Evolutionary conservation across 2,113 vertebrate species (phyloP).

Genomic region (Myiozetetes cayanensis): DNA sequence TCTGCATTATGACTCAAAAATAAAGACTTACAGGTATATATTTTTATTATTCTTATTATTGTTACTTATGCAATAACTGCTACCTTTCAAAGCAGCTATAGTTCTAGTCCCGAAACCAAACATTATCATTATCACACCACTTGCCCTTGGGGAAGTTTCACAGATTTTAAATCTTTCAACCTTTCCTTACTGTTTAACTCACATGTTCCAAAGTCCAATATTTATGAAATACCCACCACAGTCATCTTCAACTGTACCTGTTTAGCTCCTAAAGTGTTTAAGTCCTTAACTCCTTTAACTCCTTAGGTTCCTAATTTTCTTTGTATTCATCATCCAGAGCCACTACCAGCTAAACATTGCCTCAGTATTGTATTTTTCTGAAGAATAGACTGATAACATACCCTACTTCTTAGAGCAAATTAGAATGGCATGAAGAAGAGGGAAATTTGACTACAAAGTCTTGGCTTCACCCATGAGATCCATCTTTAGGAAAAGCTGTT

Average conservation of each 20-base stretch:
- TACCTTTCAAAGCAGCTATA: not conserved
- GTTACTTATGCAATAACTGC: not conserved
- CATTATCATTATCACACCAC: not conserved
- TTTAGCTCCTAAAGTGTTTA: not conserved
- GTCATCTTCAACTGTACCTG: not conserved
- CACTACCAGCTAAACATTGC: not conserved
- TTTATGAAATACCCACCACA: not conserved
- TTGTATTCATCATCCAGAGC: not conserved
- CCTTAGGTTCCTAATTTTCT: not conserved
- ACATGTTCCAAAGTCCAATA: not conserved
- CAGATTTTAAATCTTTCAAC: not conserved
- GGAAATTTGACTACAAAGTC: not conserved
- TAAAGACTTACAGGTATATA: not conserved
- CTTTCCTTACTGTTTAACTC: not conserved
- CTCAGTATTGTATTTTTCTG: not conserved
- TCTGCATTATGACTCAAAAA: not conserved
- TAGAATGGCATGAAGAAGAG: not conserved
- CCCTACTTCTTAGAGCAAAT: accelerated
- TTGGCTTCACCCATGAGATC: accelerated
- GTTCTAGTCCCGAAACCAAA: not conserved
- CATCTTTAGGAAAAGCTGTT: not conserved
- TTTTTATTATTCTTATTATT: not conserved
- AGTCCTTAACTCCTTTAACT: not conserved
- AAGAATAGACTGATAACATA: not conserved
- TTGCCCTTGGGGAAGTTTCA: not conserved